Conservation (phyloP, 2,888 invertebrate species). For the Thereva nobilitata region DNA sequence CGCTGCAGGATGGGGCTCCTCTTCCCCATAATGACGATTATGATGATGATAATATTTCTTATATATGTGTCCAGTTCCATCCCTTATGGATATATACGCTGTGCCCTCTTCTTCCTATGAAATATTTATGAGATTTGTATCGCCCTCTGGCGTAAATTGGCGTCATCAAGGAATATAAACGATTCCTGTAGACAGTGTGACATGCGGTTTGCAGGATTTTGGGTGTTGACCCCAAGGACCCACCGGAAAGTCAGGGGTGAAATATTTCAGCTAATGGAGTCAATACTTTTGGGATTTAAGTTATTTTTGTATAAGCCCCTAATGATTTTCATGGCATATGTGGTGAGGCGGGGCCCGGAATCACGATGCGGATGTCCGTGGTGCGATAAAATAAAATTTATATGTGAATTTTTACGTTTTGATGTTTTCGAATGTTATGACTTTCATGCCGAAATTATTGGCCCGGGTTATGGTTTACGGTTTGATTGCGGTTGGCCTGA, state of each 20-base stretch:
- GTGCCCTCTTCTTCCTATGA: conserved; percentile 23
- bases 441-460: too few species aligned
- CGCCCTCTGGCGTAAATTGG: conserved; percentile 40
- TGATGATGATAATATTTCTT: conserved; percentile 37
- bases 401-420: too few species aligned
- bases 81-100: background rate
- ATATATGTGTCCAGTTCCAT: conserved; percentile 2
- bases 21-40: conserved; percentile 32
- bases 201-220: conserved; percentile 5
- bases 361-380: background rate
- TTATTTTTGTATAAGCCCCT: conserved; percentile 9
- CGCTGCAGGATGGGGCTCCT: conserved; percentile 13
- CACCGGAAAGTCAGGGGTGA: conserved; percentile 5
- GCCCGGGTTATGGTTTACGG: too few species aligned
- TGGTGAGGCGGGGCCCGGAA: background rate
- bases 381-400: background rate
- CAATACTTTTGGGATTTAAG: background rate
- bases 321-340: background rate
- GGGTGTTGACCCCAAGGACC: conserved; percentile 14
- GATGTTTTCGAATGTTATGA: too few species aligned
- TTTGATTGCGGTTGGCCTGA: too few species aligned
- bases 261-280: conserved; percentile 6
- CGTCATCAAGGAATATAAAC: conserved; percentile 40
- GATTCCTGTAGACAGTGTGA: conserved; percentile 21
- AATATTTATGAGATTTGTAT: conserved; percentile 43